Evolutionary conservation across 2,888 invertebrate species (phyloP).

Genomic region (Leucoma salicis): DNA sequence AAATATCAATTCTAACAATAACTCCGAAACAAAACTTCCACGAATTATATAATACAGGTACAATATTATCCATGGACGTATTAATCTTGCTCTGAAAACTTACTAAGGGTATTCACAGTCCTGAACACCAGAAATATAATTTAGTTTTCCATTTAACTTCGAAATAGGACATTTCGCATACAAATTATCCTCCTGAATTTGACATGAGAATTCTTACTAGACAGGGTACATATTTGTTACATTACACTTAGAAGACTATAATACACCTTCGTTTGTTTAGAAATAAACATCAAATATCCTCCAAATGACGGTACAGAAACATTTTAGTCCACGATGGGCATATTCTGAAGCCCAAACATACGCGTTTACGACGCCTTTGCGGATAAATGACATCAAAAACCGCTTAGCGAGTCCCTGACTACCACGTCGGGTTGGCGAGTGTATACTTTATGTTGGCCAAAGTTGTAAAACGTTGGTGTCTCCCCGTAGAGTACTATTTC

Average conservation of each 20-base stretch:
- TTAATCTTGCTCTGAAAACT: slow-evolving; percentile 34
- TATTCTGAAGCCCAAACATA: slow-evolving; percentile 38
- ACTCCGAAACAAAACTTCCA: slow-evolving; percentile 18
- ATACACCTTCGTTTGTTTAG: slow-evolving; percentile 48
- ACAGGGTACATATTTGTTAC: slow-evolving; percentile 26
- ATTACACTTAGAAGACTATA: slow-evolving; percentile 33
- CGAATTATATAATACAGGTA: slow-evolving; percentile 20
- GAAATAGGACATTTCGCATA: slow-evolving; percentile 37
- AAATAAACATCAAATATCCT: slow-evolving; percentile 37
- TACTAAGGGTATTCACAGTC: slow-evolving; percentile 28
- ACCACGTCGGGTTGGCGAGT: slow-evolving; percentile 44
- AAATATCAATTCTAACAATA: slow-evolving; percentile 7
- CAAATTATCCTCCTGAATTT: slow-evolving; percentile 35
- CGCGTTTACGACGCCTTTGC: slow-evolving; percentile 56
- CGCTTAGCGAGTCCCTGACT: slow-evolving; percentile 59
- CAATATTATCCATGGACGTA: slow-evolving; percentile 29
- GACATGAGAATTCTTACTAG: slow-evolving; percentile 28
- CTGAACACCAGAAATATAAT: slow-evolving; percentile 39
- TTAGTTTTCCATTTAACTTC: slow-evolving; percentile 41
- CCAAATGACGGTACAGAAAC: slow-evolving; percentile 43
- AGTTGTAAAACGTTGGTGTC: slow-evolving; percentile 49
- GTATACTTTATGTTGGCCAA: slow-evolving; percentile 48
- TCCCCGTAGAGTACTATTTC: slow-evolving; percentile 39
- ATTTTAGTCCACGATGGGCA: slow-evolving; percentile 35
- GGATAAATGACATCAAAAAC: slow-evolving; percentile 62